Conservation (phyloP, 2,797 vertebrate genomes). For the Psittacula derbiana region DNA sequence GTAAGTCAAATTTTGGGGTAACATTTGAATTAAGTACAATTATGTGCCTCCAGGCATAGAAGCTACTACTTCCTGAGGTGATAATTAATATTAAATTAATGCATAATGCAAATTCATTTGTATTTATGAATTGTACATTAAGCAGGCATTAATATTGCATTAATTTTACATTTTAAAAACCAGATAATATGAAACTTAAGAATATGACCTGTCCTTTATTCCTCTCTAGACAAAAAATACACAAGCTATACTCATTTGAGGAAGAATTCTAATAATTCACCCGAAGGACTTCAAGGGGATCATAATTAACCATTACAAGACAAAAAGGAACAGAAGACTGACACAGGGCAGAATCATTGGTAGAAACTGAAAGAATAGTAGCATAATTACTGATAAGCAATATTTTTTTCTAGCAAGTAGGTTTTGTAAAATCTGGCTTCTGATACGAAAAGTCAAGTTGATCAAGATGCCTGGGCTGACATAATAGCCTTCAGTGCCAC, state of each 20-base stretch:
- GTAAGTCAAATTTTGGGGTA: background rate
- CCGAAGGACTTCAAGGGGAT: background rate
- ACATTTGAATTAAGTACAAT: background rate
- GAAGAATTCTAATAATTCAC: background rate
- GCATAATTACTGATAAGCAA: background rate
- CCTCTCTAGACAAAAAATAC: background rate
- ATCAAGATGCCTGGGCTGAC: background rate
- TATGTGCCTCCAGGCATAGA: background rate
- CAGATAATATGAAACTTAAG: background rate
- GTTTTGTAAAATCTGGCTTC: background rate
- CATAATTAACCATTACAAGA: background rate
- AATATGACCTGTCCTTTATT: background rate
- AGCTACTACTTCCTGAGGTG: background rate
- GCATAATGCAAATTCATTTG: conserved; percentile 34
- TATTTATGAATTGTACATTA: conserved; percentile 47
- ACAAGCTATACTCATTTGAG: background rate
- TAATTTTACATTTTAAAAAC: background rate
- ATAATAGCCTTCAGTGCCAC: background rate
- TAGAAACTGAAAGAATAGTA: background rate
- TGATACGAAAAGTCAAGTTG: background rate
- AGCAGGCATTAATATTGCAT: background rate
- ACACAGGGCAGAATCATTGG: background rate
- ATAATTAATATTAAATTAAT: conserved; percentile 44
- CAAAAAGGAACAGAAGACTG: background rate
- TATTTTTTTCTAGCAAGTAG: background rate